Evolutionary conservation across 2,888 invertebrate species (phyloP).

Genomic region (Prosopocoilus inquinatus): DNA sequence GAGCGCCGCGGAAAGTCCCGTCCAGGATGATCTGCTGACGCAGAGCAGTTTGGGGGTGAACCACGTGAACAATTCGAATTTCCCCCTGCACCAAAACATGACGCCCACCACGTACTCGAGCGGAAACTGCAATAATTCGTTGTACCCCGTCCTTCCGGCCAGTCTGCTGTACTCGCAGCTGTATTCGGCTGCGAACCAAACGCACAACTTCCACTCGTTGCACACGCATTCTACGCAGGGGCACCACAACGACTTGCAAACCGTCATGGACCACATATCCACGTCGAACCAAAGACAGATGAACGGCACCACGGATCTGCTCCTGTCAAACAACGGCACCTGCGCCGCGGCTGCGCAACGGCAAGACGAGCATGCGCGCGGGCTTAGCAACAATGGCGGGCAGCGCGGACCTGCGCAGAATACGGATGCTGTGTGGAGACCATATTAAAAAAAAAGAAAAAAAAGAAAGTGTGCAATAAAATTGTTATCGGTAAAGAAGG

Average conservation of each 20-base stretch:
- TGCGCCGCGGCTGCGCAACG: slow-evolving; percentile 61
- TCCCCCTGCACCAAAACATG: slow-evolving; percentile 57
- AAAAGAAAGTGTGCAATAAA: not conserved
- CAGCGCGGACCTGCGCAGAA: slow-evolving; percentile 62
- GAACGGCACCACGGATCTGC: slow-evolving; percentile 50
- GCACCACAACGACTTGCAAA: slow-evolving; percentile 66
- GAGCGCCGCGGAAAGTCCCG: slow-evolving; percentile 79
- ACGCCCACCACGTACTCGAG: slow-evolving; percentile 52
- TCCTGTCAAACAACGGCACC: slow-evolving; percentile 58
- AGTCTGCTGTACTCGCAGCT: slow-evolving; percentile 81
- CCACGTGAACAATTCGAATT: slow-evolving; percentile 59
- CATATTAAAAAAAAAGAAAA: slow-evolving; percentile 64
- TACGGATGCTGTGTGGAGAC: slow-evolving; percentile 74
- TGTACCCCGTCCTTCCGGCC: slow-evolving; percentile 77
- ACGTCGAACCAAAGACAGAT: slow-evolving; percentile 60
- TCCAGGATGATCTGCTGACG: slow-evolving; percentile 72
- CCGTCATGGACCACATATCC: slow-evolving; percentile 73
- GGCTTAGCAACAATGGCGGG: slow-evolving; percentile 47
- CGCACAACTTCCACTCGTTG: slow-evolving; percentile 68
- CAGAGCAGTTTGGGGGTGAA: slow-evolving; percentile 62
- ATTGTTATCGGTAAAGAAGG: slow-evolving; percentile 42
- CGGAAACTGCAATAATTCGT: slow-evolving; percentile 66
- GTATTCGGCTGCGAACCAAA: slow-evolving; percentile 76
- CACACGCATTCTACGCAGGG: slow-evolving; percentile 61
- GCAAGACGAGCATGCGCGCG: slow-evolving; percentile 56